phyloP scores from a whole-genome alignment of 1,140 invertebrate genomes.

The Papilio glaucus region DNA sequence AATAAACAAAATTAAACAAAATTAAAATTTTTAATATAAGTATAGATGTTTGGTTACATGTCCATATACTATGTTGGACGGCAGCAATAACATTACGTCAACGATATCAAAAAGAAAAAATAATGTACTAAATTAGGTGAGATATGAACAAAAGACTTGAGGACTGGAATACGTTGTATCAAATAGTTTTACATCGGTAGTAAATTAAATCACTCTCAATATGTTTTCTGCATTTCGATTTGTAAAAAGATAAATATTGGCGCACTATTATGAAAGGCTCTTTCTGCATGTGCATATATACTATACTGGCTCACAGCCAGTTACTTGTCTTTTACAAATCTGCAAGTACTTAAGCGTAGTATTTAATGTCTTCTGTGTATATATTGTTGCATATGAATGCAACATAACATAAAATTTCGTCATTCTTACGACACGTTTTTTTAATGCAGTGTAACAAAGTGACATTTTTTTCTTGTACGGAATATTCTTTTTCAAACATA shows the following conservation, averaged over 20 bases:
- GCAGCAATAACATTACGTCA: too few relatives aligned
- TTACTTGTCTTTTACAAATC: constrained; percentile 9
- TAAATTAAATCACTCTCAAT: not conserved
- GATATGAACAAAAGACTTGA: too few relatives aligned
- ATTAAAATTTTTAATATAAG: too few relatives aligned
- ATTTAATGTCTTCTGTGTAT: not conserved
- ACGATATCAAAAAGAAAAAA: not conserved
- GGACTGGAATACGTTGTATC: not conserved
- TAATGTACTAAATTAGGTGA: too few relatives aligned
- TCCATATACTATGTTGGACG: too few relatives aligned
- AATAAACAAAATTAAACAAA: too few relatives aligned
- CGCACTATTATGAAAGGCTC: constrained; percentile 1
- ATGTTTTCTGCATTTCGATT: not conserved
- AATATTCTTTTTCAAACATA: too few relatives aligned
- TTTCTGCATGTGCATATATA: constrained; percentile 16
- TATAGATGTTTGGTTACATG: too few relatives aligned
- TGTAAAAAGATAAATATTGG: constrained; percentile 4
- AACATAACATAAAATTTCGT: not conserved
- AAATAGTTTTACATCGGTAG: not conserved
- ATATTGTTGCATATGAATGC: not conserved
- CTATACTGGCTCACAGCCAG: constrained; percentile 11
- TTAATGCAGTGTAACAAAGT: not conserved
- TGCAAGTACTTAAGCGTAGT: not conserved
- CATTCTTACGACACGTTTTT: not conserved
- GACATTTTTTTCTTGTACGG: too few relatives aligned